Evolutionary conservation across 2,113 vertebrate genomes (phyloP).

Genomic region (Crotalus viridis): DNA sequence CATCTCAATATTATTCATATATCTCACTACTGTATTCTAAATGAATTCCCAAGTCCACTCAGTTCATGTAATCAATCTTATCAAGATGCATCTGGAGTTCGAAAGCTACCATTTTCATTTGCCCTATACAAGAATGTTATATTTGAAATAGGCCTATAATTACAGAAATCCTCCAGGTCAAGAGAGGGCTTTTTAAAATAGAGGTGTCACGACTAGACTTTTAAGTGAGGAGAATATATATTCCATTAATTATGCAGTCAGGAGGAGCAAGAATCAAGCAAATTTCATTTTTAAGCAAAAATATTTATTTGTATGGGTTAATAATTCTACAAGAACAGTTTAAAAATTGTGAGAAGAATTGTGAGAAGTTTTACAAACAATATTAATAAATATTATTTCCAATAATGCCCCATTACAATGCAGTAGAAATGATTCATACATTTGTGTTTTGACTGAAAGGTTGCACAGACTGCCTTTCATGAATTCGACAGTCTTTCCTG

Average conservation of each 20-base stretch:
- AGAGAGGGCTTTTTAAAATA: neutral
- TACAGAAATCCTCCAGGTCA: neutral
- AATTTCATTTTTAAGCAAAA: neutral
- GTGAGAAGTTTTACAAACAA: constrained; percentile 55
- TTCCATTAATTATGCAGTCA: neutral
- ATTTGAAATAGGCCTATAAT: neutral
- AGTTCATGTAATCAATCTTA: neutral
- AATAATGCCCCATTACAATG: neutral
- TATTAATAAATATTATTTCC: constrained; percentile 20
- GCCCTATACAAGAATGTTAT: neutral
- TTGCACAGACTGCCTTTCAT: neutral
- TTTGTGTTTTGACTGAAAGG: neutral
- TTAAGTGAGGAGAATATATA: neutral
- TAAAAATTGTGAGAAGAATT: constrained; percentile 58
- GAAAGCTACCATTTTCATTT: neutral
- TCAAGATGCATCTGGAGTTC: neutral
- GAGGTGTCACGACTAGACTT: neutral
- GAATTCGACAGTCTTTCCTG: neutral
- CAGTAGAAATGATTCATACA: neutral
- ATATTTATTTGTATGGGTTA: constrained; percentile 36
- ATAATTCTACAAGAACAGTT: constrained; percentile 59
- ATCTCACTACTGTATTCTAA: neutral
- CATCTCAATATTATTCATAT: neutral
- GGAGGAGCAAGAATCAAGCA: neutral
- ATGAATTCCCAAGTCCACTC: neutral